Evolutionary conservation across 2,113 vertebrate species (phyloP).

Genomic region (Siphamia tubifer): DNA sequence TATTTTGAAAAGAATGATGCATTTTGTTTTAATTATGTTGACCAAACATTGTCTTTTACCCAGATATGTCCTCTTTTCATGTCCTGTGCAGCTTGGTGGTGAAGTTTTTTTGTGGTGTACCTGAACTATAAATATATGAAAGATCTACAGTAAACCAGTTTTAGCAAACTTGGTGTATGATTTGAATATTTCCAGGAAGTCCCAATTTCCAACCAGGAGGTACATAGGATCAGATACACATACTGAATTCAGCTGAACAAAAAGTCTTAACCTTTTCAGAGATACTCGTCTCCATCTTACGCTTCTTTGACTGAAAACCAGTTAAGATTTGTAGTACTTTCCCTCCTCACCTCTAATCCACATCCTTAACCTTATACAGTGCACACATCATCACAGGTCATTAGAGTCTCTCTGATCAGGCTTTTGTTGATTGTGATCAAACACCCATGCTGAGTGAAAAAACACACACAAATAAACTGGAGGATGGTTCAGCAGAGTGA

Average conservation of each 20-base stretch:
- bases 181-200: no score
- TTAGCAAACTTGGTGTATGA: no score
- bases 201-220: no score
- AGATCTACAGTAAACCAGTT: no score
- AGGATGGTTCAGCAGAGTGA: slow-evolving; percentile 5
- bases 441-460: slow-evolving; percentile 13
- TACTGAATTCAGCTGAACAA: not conserved
- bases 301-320: slow-evolving; percentile 6
- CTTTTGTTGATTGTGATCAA: slow-evolving; percentile 66
- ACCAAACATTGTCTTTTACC: no score
- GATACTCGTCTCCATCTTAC: slow-evolving; percentile 7
- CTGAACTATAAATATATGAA: no score
- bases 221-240: not conserved
- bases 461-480: not conserved
- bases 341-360: slow-evolving; percentile 53
- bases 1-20: slow-evolving; percentile 47
- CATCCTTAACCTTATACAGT: slow-evolving; percentile 35
- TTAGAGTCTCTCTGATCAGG: slow-evolving; percentile 35
- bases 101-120: no score
- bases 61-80: no score
- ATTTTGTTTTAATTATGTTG: not conserved
- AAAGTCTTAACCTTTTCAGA: slow-evolving; percentile 1
- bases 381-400: slow-evolving; percentile 43
- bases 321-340: slow-evolving; percentile 43
- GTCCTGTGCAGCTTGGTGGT: no score